Conservation (phyloP, 2,113 vertebrate species). For the Nibea albiflora region DNA sequence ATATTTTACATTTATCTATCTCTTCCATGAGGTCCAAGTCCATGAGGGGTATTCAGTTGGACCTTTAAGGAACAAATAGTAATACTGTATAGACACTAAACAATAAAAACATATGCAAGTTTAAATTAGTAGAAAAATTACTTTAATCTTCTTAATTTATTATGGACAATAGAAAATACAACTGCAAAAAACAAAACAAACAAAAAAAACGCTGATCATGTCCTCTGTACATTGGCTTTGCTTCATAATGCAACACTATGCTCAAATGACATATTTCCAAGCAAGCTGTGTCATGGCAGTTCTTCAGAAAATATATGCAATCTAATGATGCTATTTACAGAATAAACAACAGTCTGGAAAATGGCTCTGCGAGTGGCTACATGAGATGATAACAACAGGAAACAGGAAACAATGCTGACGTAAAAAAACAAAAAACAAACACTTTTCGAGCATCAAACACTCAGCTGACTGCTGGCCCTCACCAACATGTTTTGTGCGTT, state of each 20-base stretch:
- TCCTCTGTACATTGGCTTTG: slow-evolving; percentile 73
- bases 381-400: background rate
- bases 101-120: background rate
- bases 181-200: slow-evolving; percentile 57
- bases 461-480: background rate
- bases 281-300: slow-evolving; percentile 1
- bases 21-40: too few species aligned
- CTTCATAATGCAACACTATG: slow-evolving; percentile 50
- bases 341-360: slow-evolving; percentile 33
- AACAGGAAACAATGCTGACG: background rate
- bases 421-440: too few species aligned
- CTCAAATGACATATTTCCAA: slow-evolving; percentile 56
- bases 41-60: too few species aligned
- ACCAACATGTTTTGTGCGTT: background rate
- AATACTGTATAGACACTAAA: background rate
- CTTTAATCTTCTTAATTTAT: slow-evolving; percentile 78
- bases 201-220: slow-evolving; percentile 45
- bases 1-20: too few species aligned
- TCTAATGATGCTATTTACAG: slow-evolving; percentile 79
- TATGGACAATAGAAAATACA: slow-evolving; percentile 79
- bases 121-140: slow-evolving; percentile 75
- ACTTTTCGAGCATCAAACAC: background rate
- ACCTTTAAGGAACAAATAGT: background rate
- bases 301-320: slow-evolving; percentile 71
- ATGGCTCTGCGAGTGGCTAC: background rate